Evolutionary conservation across 2,888 invertebrate genomes (phyloP), one percentile per base, ranked within the genome.

Genomic region (Morpho helenor): DNA sequence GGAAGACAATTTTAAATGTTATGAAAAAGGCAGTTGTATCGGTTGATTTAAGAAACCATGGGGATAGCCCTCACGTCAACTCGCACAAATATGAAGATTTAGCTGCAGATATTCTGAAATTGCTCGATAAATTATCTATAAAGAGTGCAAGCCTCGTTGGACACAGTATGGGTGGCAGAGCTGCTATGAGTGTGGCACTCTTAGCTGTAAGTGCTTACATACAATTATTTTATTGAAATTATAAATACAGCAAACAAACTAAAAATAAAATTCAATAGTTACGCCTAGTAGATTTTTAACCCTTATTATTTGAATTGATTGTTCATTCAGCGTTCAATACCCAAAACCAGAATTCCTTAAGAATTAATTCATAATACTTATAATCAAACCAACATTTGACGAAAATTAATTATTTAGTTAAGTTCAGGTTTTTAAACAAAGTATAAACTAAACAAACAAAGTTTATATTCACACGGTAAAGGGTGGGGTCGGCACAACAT

Each of bases 41-140:
- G 0, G 92, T 98, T n/a, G 99, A 99, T 87, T 94, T 96, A 7
- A 92, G 99, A 76, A 99, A 99, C 85, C 99, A 99, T 83, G 99
- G 99, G 0, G 95, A 96, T 56, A 98, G 98, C 73, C 96, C 96
- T 0, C 97, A 97, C 73, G 82, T 92, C 0, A 70, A 82, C 1
- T 91, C 93, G 0, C 95, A 97, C 83, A 92, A 91, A 31, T 98
- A 97, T 75, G 81, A 91, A 8, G 92, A 93, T 46, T 93, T 98
- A 92, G 94, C 95, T 0, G 91, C 88, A 56, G 99, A 99, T 82
- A 74, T 98, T 5, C 77, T 92, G 8, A 74, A 88, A 6, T 85
- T 97, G 47, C 81, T 95, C 67, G 82, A 92, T 49, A 92, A 93
- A 63, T 79, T 94, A 46, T 78, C 88, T 0, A 87, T 96, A 8